Conservation (phyloP, 2,113 vertebrate genomes). For the Ophthalmolycus amberensis region DNA sequence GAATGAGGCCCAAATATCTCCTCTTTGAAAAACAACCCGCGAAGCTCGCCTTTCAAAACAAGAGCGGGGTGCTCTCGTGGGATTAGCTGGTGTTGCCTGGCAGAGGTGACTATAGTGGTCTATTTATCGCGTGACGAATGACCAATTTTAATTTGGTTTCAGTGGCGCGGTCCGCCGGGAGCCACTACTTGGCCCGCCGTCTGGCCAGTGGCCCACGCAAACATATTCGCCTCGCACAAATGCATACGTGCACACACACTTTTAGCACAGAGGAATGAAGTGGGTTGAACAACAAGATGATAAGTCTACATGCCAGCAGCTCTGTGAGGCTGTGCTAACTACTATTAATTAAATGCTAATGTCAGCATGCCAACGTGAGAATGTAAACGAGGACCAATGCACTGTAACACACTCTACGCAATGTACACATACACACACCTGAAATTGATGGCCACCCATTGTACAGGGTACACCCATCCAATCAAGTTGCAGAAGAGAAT, state of each 20-base stretch:
- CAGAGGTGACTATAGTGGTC: slow-evolving; percentile 71
- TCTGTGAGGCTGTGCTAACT: too few relatives aligned
- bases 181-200: background rate
- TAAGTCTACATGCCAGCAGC: too few relatives aligned
- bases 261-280: background rate
- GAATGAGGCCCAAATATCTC: slow-evolving; percentile 66
- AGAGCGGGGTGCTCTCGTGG: slow-evolving; percentile 69
- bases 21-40: slow-evolving; percentile 68
- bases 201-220: slow-evolving; percentile 23
- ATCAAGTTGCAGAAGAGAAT: too few relatives aligned
- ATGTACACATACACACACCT: too few relatives aligned
- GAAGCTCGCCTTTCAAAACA: slow-evolving; percentile 78
- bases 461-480: too few relatives aligned
- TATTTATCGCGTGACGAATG: slow-evolving; percentile 64
- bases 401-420: too few relatives aligned
- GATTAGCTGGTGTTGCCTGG: slow-evolving; percentile 74
- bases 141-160: slow-evolving; percentile 65
- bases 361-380: too few relatives aligned
- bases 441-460: too few relatives aligned
- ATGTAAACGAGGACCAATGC: too few relatives aligned
- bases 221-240: slow-evolving; percentile 1
- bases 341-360: too few relatives aligned
- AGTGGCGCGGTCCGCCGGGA: slow-evolving; percentile 48
- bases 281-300: background rate
- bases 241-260: background rate